Percentiles rank a stretch among this genome's conserved stretches.
phyloP scores from a whole-genome alignment of 1,140 invertebrate species.

The Tachypleus tridentatus region DNA sequence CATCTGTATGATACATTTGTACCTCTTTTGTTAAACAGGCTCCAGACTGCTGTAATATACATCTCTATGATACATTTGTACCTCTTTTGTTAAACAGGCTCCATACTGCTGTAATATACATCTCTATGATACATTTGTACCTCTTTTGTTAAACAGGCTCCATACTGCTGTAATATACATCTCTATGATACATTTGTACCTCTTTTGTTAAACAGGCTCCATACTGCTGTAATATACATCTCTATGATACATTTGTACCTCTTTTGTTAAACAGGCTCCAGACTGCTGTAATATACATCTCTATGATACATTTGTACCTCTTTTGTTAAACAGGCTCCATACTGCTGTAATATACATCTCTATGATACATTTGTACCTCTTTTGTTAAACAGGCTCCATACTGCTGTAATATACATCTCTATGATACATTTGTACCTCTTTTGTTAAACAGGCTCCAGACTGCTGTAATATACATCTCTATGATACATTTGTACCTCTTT shows the following conservation, averaged over 20 bases:
- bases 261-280: slow-evolving; percentile 46
- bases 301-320: slow-evolving; percentile 52
- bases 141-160: slow-evolving; percentile 47
- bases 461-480: slow-evolving; percentile 51
- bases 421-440: slow-evolving; percentile 52
- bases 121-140: slow-evolving; percentile 54
- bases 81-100: slow-evolving; percentile 49
- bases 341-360: slow-evolving; percentile 49
- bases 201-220: slow-evolving; percentile 45
- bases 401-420: slow-evolving; percentile 50
- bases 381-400: slow-evolving; percentile 45
- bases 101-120: slow-evolving; percentile 46
- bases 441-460: slow-evolving; percentile 46
- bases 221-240: slow-evolving; percentile 47
- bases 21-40: slow-evolving; percentile 47
- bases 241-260: slow-evolving; percentile 55
- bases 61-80: slow-evolving; percentile 53
- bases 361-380: slow-evolving; percentile 54
- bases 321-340: slow-evolving; percentile 46
- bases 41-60: slow-evolving; percentile 47
- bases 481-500: slow-evolving; percentile 50
- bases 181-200: slow-evolving; percentile 56
- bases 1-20: slow-evolving; percentile 54
- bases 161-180: slow-evolving; percentile 46
- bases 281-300: slow-evolving; percentile 49